Base-by-base conservation (phyloP, 1,140 invertebrate species). In the Sarcophaga peregrina region DNA sequence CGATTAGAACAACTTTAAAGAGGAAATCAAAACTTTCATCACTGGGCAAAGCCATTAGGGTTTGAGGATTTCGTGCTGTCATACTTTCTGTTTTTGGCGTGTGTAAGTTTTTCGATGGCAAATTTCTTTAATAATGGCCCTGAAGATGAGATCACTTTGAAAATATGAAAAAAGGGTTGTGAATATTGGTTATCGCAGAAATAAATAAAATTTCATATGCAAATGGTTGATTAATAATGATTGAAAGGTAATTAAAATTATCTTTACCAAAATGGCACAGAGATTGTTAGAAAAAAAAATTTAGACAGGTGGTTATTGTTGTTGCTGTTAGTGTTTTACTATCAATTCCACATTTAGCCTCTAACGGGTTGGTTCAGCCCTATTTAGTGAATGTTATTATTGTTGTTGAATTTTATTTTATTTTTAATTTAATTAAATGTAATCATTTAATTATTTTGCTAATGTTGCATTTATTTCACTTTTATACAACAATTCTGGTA, bases 1-100 rank as follows among this genome's bases (percentile, higher is more conserved):
- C 95, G 84, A 96, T 95, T 47, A 95, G 89, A 52, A 95, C 95
- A 62, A 96, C 94, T 92, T 96, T 96, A 85, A 96, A 96, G 8
- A 96, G 89, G 90, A 94, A 95, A 91, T 95, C 94, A 86, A 95
- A 95, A 83, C 91, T 91, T 85, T 95, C 94, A 81, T 95, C 94
- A 82, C 62, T 87, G 17, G 91, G 87, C 25, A 91, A 91, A 4
- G 89, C 89, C 89, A 92, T 91, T 58, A 92, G 84, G 48, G 92
- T 92, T 83, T 92, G 88, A 17, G 92, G 90, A 86, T 92, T 92
- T 5, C 92, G 90, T 72, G 87, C 88, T 82, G 92, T 91, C 92
- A 92, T 92, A 37, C 58, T 81, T 54, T 45, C n/a, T 80, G 37
- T 76, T 76, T n/a, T 45, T 76, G 45, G 62, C 8, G 62, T 17